Evolutionary conservation across 2,113 vertebrate genomes (phyloP).

Genomic region (Mugil cephalus): DNA sequence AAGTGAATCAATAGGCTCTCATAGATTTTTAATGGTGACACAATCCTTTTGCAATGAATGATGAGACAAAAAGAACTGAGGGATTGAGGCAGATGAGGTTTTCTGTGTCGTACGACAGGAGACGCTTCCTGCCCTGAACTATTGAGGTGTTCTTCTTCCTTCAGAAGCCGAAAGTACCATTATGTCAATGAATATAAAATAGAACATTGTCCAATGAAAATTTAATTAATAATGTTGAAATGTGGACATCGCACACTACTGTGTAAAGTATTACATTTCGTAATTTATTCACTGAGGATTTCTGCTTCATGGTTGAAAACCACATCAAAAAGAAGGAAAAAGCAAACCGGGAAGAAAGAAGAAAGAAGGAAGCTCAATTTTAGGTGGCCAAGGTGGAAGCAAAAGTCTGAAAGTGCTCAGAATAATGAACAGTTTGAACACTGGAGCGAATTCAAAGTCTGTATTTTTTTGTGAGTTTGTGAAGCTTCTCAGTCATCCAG

Average conservation of each 20-base stretch:
- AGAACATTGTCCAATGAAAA: slow-evolving; percentile 15
- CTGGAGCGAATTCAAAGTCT: no score
- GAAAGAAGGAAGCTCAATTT: background rate
- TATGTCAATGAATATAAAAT: slow-evolving; percentile 30
- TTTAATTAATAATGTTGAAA: slow-evolving; percentile 42
- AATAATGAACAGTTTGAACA: background rate
- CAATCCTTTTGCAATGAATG: slow-evolving; percentile 12
- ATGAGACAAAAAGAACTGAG: background rate
- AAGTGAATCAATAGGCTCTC: slow-evolving; percentile 33
- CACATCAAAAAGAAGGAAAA: background rate
- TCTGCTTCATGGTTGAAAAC: slow-evolving; percentile 36
- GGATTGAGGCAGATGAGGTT: slow-evolving; percentile 8
- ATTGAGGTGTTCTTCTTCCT: slow-evolving; percentile 24
- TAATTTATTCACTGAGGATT: slow-evolving; percentile 41
- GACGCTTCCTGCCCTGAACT: slow-evolving; percentile 22
- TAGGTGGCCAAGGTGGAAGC: background rate
- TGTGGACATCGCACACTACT: slow-evolving; percentile 36
- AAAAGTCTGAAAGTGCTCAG: background rate
- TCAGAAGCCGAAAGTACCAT: background rate
- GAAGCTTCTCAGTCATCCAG: no score
- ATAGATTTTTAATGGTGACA: slow-evolving; percentile 46
- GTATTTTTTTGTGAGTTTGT: no score
- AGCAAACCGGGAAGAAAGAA: background rate
- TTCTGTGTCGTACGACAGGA: background rate
- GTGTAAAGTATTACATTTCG: slow-evolving; percentile 11